These are phyloP conservation scores for Phaenicophaeus curvirostris DNA, from an alignment of 2,797 vertebrate genomes.

Conservation along the genomic window DNA sequence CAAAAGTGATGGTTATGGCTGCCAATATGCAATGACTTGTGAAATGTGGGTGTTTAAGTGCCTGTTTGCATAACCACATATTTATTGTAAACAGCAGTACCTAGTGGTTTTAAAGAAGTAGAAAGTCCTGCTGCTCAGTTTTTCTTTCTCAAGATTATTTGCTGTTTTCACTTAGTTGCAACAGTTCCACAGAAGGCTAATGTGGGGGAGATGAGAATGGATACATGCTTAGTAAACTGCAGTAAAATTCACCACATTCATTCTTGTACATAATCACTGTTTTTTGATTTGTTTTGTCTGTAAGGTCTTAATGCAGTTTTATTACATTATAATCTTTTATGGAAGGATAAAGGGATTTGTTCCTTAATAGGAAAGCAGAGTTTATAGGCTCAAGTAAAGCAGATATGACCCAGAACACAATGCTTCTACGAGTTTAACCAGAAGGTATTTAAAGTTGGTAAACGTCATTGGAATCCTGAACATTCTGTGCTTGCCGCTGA, in stretches of 20 bases:
- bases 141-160: background rate
- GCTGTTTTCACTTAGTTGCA: background rate
- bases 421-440: background rate
- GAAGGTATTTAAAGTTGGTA: constrained; percentile 17
- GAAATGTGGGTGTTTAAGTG: background rate
- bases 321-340: constrained; percentile 20
- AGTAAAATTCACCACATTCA: background rate
- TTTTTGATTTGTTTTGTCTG: background rate
- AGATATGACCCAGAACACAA: background rate
- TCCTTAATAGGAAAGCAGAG: constrained; percentile 17
- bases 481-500: background rate
- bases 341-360: constrained; percentile 30
- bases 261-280: background rate
- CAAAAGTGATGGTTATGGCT: background rate
- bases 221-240: background rate
- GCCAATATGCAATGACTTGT: background rate
- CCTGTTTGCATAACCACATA: background rate
- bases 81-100: background rate
- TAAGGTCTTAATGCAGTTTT: constrained; percentile 2
- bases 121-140: background rate
- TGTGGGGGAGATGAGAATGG: background rate
- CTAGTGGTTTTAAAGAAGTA: background rate
- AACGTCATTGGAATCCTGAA: background rate
- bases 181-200: background rate
- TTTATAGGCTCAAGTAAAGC: constrained; percentile 19